A percentile compares a stretch with the other conserved stretches of the same genome.
Evolutionary conservation across 1,140 invertebrate species (phyloP).

Genomic region (Pogonus chalceus): DNA sequence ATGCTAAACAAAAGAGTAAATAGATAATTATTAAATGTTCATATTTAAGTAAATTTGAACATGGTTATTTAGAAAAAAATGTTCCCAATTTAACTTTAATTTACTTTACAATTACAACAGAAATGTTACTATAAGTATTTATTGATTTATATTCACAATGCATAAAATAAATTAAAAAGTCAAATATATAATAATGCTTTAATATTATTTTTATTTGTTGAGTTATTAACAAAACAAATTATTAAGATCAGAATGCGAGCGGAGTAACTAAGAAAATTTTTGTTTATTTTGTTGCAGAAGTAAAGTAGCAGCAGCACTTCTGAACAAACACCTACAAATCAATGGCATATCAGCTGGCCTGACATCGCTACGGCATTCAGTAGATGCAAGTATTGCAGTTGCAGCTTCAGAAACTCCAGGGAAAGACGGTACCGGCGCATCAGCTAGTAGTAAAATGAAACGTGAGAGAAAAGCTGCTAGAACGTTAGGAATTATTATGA

Average conservation of each 20-base stretch:
- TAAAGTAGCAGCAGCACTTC: slow-evolving; percentile 70
- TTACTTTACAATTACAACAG: too few relatives aligned
- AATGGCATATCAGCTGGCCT: slow-evolving; percentile 70
- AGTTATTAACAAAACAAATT: background rate
- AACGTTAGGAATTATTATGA: slow-evolving; percentile 92
- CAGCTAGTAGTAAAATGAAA: slow-evolving; percentile 69
- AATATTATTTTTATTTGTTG: background rate
- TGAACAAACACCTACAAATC: slow-evolving; percentile 80
- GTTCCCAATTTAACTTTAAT: too few relatives aligned
- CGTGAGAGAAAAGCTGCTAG: slow-evolving; percentile 87
- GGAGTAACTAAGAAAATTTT: background rate
- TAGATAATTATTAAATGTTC: too few relatives aligned
- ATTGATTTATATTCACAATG: too few relatives aligned
- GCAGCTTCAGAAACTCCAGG: slow-evolving; percentile 39
- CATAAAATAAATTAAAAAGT: too few relatives aligned
- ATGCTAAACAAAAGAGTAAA: too few relatives aligned
- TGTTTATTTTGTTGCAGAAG: slow-evolving; percentile 47
- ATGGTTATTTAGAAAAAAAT: too few relatives aligned
- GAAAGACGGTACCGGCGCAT: slow-evolving; percentile 36
- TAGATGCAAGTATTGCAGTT: slow-evolving; percentile 43
- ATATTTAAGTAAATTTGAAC: too few relatives aligned
- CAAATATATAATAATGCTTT: background rate
- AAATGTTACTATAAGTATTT: too few relatives aligned
- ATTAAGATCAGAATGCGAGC: background rate
- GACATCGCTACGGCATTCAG: slow-evolving; percentile 36